A percentile compares a stretch with the other conserved stretches of the same genome.
Evolutionary conservation across 2,888 invertebrate species (phyloP).

Genomic region (Formica aserva): DNA sequence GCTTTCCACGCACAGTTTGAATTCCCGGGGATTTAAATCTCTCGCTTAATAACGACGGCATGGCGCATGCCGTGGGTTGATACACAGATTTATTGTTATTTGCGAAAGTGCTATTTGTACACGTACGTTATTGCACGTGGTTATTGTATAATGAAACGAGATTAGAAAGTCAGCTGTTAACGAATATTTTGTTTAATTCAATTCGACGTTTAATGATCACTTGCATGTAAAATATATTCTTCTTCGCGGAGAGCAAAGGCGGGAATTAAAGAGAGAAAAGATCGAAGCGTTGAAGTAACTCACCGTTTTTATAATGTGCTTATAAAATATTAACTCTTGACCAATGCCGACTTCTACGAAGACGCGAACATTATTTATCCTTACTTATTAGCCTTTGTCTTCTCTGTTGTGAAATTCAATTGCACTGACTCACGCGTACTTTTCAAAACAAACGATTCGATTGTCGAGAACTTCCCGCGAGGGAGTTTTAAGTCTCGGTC

Average conservation of each 20-base stretch:
- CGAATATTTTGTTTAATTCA: conserved; percentile 18
- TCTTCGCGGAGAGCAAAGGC: background rate
- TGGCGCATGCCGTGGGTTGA: background rate
- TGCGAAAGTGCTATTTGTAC: background rate
- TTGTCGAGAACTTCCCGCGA: conserved; percentile 31
- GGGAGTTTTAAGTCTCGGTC: conserved; percentile 21
- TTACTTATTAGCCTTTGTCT: conserved; percentile 4
- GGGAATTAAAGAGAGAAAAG: background rate
- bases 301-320: background rate
- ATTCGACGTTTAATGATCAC: background rate
- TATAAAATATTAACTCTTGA: background rate
- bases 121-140: background rate
- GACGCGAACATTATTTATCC: conserved; percentile 25
- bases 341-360: background rate
- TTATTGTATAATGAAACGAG: background rate
- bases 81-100: background rate
- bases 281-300: background rate
- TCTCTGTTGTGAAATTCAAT: conserved; percentile 44
- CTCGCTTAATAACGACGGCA: background rate
- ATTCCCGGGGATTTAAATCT: conserved; percentile 5
- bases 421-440: conserved; percentile 37
- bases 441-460: conserved; percentile 48
- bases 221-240: background rate
- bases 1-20: conserved; percentile 10
- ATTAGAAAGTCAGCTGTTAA: conserved; percentile 1